A percentile compares a stretch with the other conserved stretches of the same genome.
Conservation (phyloP, 1,140 invertebrate genomes). For the Laupala kohalensis region DNA sequence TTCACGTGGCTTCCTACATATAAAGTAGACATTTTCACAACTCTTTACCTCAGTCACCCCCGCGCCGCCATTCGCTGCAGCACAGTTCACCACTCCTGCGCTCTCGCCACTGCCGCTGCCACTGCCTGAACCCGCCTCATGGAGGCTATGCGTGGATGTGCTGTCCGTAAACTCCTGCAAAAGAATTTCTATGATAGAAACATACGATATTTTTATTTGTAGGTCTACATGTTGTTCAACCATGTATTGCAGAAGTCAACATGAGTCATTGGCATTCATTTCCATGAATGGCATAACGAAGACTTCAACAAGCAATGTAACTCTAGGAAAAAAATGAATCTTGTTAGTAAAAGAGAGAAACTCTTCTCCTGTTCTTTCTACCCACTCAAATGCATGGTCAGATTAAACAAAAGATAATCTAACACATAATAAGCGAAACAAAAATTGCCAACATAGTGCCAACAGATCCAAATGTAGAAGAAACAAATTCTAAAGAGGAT, state of each 20-base stretch:
- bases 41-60: conserved; percentile 4
- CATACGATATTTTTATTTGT: background rate
- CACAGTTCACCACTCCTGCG: conserved; percentile 1
- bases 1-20: too few relatives aligned
- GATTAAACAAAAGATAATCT: too few relatives aligned
- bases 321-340: too few relatives aligned
- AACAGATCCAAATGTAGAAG: too few relatives aligned
- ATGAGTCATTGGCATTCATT: background rate
- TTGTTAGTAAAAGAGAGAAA: too few relatives aligned
- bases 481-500: too few relatives aligned
- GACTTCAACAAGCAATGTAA: background rate
- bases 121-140: background rate
- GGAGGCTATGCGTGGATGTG: conserved; percentile 14
- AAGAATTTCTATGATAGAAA: background rate
- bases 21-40: too few relatives aligned
- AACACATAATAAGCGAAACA: too few relatives aligned
- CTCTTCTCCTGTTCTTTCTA: too few relatives aligned
- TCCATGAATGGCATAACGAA: background rate
- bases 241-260: background rate
- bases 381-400: too few relatives aligned
- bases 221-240: background rate
- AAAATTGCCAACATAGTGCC: too few relatives aligned
- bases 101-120: background rate
- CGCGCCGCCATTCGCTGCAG: background rate
- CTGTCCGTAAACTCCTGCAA: conserved; percentile 16